Base-by-base conservation (phyloP, 1,140 invertebrate species). In the Globodera ellingtonae region DNA sequence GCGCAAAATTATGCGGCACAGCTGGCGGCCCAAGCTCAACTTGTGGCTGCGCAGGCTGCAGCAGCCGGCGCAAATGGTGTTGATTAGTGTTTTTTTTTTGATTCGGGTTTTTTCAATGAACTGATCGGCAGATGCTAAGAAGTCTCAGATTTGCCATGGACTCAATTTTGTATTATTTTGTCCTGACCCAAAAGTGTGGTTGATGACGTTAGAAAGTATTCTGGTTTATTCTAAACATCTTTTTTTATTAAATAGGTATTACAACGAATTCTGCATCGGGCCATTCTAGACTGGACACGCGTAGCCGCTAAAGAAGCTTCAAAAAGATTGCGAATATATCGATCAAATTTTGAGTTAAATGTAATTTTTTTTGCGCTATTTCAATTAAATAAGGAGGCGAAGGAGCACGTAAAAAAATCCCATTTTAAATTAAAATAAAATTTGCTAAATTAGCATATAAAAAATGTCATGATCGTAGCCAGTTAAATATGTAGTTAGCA, bases 1-100 rank as follows among this genome's bases (percentile, higher is more conserved):
- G 52, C 75, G 6, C 75, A 77, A 77, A 77, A 44, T 77, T 77
- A 77, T 77, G 75, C 69, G 21, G 52, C 75, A 7, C 75, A 77
- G 67, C 9, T 77, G 10, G 75, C 75, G 8, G 75, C 75, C 21
- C 75, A 77, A 46, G 75, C 78, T 4, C 78, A 79, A 79, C 59
- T 75, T 21, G 78, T 73, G 46, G 72, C 77, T 78, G 75, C 75
- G 46, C 73, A 75, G 48, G 73, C 73, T 9, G 72, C 72, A 9
- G 72, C 72, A 9, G 21, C 72, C 10, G 73, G 52, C 24, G 73
- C 73, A 62, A 62, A 62, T 18, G 56, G 56, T 62, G 15, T 6
- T 18, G 10, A 62, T 62, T n/a, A 18, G 18, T 35, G 35, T 35
- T 35, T 35, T 35, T 35, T 35, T 35, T 35, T 35, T 35, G 35